Conservation (phyloP, 2,888 invertebrate species). For the Uloborus plumipes region DNA sequence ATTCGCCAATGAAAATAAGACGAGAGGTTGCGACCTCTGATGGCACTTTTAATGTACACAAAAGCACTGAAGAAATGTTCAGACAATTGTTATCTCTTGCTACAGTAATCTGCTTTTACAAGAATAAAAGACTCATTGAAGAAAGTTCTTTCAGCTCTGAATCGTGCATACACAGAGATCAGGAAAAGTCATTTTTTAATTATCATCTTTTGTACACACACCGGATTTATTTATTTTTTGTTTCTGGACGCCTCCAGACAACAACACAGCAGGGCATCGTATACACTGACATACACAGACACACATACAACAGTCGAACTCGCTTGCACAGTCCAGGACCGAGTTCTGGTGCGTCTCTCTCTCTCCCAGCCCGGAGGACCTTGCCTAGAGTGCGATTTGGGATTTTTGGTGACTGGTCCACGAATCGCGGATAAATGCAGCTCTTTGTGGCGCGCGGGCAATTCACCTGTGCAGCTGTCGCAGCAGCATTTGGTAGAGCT, state of each 20-base stretch:
- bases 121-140: conserved; percentile 49
- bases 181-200: conserved; percentile 16
- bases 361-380: conserved; percentile 3
- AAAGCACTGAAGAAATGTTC: not conserved
- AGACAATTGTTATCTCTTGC: no score
- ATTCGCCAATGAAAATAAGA: conserved; percentile 9
- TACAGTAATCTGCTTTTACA: conserved; percentile 15
- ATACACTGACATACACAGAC: conserved; percentile 8
- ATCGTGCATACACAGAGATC: conserved; percentile 42
- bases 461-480: conserved; percentile 41
- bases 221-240: conserved; percentile 11
- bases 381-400: conserved; percentile 33
- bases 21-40: conserved; percentile 6
- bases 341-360: not conserved
- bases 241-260: no score
- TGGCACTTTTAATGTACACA: conserved; percentile 37
- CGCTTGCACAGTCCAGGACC: no score
- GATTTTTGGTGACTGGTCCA: conserved; percentile 42
- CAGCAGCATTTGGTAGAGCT: conserved; percentile 29
- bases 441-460: not conserved
- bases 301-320: conserved; percentile 4
- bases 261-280: not conserved
- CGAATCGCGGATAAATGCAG: conserved; percentile 19
- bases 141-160: conserved; percentile 31
- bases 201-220: conserved; percentile 39